A percentile compares a stretch with the other conserved stretches of the same genome.
Conservation (phyloP, 2,888 invertebrate species). For the Pseudanteris insignis region DNA sequence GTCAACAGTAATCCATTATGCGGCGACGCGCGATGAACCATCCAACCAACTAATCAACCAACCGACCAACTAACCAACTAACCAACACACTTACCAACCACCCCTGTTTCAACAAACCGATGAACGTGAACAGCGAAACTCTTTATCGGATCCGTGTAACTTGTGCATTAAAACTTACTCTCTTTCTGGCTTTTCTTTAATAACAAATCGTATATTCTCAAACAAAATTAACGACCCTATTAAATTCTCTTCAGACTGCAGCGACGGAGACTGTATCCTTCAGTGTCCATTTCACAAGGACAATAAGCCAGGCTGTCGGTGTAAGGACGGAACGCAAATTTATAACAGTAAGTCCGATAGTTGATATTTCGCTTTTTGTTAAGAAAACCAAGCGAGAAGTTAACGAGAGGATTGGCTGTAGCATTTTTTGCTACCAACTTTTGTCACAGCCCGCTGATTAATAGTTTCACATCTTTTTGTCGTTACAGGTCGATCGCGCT, state of each 20-base stretch:
- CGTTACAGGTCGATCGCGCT: conserved; percentile 71
- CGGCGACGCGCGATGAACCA: conserved; percentile 5
- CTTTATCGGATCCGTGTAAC: conserved; percentile 32
- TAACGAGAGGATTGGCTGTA: no score
- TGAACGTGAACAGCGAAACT: conserved; percentile 13
- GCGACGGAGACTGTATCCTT: conserved; percentile 64
- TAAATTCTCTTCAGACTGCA: conserved; percentile 62
- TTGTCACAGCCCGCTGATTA: conserved; percentile 25
- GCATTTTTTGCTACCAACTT: conserved; percentile 2
- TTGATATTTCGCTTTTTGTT: conserved; percentile 33
- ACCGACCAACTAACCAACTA: no score
- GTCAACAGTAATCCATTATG: conserved; percentile 32
- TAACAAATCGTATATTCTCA: conserved; percentile 31
- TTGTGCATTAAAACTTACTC: conserved; percentile 29
- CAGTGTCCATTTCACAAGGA: conserved; percentile 67
- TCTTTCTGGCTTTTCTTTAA: conserved; percentile 26
- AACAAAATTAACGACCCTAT: conserved; percentile 39
- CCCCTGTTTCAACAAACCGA: no score
- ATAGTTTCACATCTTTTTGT: conserved; percentile 40
- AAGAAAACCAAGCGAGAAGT: no score
- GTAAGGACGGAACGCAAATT: conserved; percentile 61
- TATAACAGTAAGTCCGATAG: conserved; percentile 63
- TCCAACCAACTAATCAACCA: no score
- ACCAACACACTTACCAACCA: no score
- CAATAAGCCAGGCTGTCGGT: conserved; percentile 66